Percentiles rank a stretch among this genome's conserved stretches.
These are phyloP conservation scores for Lota lota DNA, from an alignment of 2,113 vertebrate species.

Conservation along the genomic window DNA sequence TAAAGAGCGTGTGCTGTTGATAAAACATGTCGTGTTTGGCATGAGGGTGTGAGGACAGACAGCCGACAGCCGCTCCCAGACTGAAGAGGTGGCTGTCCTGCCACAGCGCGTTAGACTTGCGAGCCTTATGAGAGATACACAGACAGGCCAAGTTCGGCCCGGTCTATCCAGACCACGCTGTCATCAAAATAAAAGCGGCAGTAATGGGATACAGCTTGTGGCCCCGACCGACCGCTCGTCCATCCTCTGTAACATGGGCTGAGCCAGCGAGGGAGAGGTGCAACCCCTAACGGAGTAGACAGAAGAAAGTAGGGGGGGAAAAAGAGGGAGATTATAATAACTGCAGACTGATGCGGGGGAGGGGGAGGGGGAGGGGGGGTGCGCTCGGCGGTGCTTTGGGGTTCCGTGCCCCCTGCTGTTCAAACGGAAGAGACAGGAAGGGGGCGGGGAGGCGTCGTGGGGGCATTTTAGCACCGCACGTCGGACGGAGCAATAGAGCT, in stretches of 20 bases:
- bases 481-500: constrained; percentile 38
- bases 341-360: background rate
- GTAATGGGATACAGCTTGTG: constrained; percentile 64
- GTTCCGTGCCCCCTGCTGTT: constrained; percentile 33
- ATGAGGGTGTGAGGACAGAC: too few species aligned
- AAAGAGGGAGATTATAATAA: background rate
- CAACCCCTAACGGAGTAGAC: background rate
- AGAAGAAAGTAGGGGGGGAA: background rate
- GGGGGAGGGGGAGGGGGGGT: background rate
- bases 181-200: constrained; percentile 66
- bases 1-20: too few species aligned
- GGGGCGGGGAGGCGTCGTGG: constrained; percentile 25
- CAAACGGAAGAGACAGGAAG: constrained; percentile 52
- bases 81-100: too few species aligned
- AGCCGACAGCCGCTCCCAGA: too few species aligned
- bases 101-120: too few species aligned
- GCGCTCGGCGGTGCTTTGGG: background rate
- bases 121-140: too few species aligned
- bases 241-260: constrained; percentile 41
- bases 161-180: constrained; percentile 26
- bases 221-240: constrained; percentile 43
- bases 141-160: constrained; percentile 46
- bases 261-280: constrained; percentile 35
- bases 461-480: constrained; percentile 28
- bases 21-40: too few species aligned